A percentile compares a stretch with the other conserved stretches of the same genome.
Evolutionary conservation across 2,797 vertebrate genomes (phyloP).

Genomic region (Pachyuromys duprasi): DNA sequence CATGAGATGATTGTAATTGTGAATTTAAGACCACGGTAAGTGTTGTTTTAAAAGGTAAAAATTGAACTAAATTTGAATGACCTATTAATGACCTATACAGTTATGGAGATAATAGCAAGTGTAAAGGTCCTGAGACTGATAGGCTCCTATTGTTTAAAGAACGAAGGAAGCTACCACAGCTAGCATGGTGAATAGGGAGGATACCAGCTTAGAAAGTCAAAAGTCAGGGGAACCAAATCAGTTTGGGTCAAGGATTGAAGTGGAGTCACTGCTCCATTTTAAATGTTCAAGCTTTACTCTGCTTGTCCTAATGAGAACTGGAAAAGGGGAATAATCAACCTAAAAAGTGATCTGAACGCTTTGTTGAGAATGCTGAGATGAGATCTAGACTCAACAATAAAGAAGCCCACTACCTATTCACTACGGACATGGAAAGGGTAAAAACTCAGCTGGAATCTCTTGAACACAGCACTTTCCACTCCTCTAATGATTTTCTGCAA

Average conservation of each 20-base stretch:
- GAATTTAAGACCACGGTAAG: neutral
- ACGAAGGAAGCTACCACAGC: neutral
- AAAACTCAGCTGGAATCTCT: conserved; percentile 45
- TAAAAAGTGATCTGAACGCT: neutral
- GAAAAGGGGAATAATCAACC: neutral
- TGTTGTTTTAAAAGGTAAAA: conserved; percentile 34
- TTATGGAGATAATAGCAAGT: neutral
- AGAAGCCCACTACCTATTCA: neutral
- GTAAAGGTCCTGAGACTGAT: conserved; percentile 6
- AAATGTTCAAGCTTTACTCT: conserved; percentile 21
- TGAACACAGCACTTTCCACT: neutral
- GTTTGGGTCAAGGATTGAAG: neutral
- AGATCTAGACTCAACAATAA: conserved; percentile 27
- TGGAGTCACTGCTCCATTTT: neutral
- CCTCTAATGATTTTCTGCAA: neutral
- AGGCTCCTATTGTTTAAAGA: conserved; percentile 24
- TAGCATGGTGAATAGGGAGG: conserved; percentile 2
- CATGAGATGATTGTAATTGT: neutral
- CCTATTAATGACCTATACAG: conserved; percentile 40
- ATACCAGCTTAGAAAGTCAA: neutral
- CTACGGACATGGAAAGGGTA: neutral
- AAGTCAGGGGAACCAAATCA: neutral
- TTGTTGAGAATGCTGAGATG: neutral
- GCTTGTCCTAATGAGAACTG: conserved; percentile 4
- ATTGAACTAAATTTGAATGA: conserved; percentile 25